Evolutionary conservation across 1,140 invertebrate genomes (phyloP), one percentile per base, ranked within the genome.

Genomic region (Carcinoscorpius rotundicauda): DNA sequence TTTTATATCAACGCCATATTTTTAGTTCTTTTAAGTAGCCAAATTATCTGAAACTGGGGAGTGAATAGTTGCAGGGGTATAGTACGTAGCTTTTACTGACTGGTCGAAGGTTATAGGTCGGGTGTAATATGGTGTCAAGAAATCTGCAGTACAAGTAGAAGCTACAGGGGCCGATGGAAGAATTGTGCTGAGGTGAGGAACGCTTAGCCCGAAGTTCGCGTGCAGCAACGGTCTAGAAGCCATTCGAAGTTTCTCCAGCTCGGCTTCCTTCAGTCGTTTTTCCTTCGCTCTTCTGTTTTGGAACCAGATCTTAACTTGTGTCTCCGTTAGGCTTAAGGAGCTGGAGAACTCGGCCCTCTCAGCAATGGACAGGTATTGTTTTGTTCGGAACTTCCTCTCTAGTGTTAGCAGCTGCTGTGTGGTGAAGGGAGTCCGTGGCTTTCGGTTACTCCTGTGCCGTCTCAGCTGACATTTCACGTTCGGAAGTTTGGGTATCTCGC

Each of bases 371-470:
- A 98, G 80, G 78, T 98, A 98, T 77, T 97, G 93, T 77, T 94
- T 96, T 77, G 93, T 87, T 9, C 87, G 81, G 80, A 97, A 98
- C 80, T 98, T 98, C 80, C 90, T 91, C 78, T 98, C 96, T 64
- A 98, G 79, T 6, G 91, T 87, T 52, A 96, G 78, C 52, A 98
- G 80, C 76, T 98, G 95, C 75, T 97, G 91, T 4, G 93, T 96
- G 8, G 93, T 97, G 81, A 98, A 98, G 3, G 95, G 95, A 0
- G 95, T 98, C 62, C 95, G 82, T 3, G 95, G 95, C 78, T 98
- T 98, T 66, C 95, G 81, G 79, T 98, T 98, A 49, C 93, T 92
- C 75, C 98, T 98, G 82, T 90, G 88, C 74, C 95, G 95, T 68
- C 93, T 79, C 62, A 97, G 81, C 75, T 93, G 93, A 79, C 93